Percentiles rank a stretch among this genome's conserved stretches.
phyloP scores from a whole-genome alignment of 2,888 invertebrate species.

The Formica aserva region DNA sequence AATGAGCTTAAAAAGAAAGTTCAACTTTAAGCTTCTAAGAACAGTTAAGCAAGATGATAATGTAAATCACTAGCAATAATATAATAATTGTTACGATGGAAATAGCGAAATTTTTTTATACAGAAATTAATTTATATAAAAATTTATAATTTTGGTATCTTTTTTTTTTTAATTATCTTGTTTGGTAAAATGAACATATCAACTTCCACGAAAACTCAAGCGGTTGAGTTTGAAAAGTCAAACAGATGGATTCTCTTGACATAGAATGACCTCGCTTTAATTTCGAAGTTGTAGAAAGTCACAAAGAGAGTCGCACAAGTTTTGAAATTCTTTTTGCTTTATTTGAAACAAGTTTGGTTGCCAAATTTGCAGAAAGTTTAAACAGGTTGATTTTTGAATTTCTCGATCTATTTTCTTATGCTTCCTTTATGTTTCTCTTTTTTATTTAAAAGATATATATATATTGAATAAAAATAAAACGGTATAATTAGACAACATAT shows the following conservation, averaged over 20 bases:
- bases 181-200: neutral
- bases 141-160: neutral
- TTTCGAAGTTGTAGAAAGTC: neutral
- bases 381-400: neutral
- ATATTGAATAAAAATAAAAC: neutral
- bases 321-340: slow-evolving; percentile 8
- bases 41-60: neutral
- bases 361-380: slow-evolving; percentile 5
- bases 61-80: neutral
- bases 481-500: neutral
- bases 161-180: slow-evolving; percentile 11
- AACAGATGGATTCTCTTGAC: slow-evolving; percentile 16
- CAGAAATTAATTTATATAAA: neutral
- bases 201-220: slow-evolving; percentile 19
- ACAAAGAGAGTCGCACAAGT: slow-evolving; percentile 7
- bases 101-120: neutral
- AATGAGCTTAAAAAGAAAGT: neutral
- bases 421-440: neutral
- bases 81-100: neutral
- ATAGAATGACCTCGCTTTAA: slow-evolving; percentile 13
- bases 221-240: slow-evolving; percentile 12
- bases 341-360: neutral
- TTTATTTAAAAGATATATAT: neutral
- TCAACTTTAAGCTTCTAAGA: neutral
- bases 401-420: neutral